Percentiles rank a stretch among this genome's conserved stretches.
Evolutionary conservation across 1,140 invertebrate species (phyloP).

Genomic region (Caenorhabditis brenneri): DNA sequence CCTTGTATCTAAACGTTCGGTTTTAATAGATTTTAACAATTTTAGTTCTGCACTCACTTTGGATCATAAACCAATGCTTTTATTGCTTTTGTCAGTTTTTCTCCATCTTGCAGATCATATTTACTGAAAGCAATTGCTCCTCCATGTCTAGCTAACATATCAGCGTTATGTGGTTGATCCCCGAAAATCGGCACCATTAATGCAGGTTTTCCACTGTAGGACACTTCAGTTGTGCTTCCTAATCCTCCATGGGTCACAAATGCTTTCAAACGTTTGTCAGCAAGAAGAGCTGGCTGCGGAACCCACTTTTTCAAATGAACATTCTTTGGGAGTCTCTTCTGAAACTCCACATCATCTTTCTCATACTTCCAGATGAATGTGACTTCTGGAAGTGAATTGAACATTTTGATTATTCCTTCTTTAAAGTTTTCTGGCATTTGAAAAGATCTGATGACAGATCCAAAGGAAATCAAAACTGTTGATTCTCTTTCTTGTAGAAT

Average conservation of each 20-base stretch:
- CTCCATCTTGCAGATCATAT: not conserved
- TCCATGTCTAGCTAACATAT: constrained; percentile 5
- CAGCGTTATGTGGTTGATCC: not conserved
- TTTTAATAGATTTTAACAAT: too few relatives aligned
- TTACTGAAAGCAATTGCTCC: not conserved
- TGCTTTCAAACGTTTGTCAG: constrained; percentile 53
- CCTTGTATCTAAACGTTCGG: too few relatives aligned
- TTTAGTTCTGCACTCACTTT: too few relatives aligned
- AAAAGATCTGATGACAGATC: constrained; percentile 44
- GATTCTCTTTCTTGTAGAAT: constrained; percentile 34
- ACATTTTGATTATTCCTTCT: not conserved
- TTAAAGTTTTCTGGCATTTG: constrained; percentile 27
- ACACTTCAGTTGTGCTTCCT: constrained; percentile 57
- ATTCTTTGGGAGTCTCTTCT: constrained; percentile 26
- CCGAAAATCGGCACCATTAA: constrained; percentile 45
- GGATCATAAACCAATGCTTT: too few relatives aligned
- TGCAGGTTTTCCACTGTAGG: constrained; percentile 59
- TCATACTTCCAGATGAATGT: constrained; percentile 37
- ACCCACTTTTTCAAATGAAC: constrained; percentile 48
- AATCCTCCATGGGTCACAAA: constrained; percentile 64
- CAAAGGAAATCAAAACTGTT: constrained; percentile 55
- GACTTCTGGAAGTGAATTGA: not conserved
- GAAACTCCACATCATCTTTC: not conserved
- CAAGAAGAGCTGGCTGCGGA: constrained; percentile 48
- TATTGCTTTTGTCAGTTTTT: not conserved